These are phyloP conservation scores for Blastobasis lacticolella DNA, from an alignment of 2,888 invertebrate genomes.

Conservation along the genomic window DNA sequence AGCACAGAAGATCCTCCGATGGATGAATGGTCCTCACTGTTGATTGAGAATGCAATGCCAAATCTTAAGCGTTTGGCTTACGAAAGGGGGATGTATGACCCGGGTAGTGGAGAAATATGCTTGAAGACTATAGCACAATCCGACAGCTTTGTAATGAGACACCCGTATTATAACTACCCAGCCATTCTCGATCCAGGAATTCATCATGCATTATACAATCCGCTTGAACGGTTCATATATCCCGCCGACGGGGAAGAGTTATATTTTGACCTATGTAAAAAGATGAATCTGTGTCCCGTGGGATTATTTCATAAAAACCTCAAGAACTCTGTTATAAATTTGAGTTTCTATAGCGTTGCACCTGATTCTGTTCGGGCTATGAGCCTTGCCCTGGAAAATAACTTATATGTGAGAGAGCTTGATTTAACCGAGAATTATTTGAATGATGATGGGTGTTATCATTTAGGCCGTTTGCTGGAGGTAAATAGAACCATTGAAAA, in stretches of 20 bases:
- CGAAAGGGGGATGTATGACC: conserved; percentile 27
- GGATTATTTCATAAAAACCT: conserved; percentile 34
- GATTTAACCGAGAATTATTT: conserved; percentile 29
- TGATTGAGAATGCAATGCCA: conserved; percentile 8
- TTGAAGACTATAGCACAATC: conserved; percentile 34
- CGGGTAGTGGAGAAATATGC: conserved; percentile 41
- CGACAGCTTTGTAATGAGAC: conserved; percentile 29
- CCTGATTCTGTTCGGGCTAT: conserved; percentile 45
- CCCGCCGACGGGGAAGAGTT: conserved; percentile 48
- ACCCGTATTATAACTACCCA: conserved; percentile 29
- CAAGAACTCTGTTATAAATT: conserved; percentile 33
- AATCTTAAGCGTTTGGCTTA: conserved; percentile 23
- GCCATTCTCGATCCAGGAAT: conserved; percentile 27
- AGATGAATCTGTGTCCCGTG: conserved; percentile 43
- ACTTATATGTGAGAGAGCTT: conserved; percentile 26
- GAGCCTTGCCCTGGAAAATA: conserved; percentile 38
- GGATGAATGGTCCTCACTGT: conserved; percentile 28
- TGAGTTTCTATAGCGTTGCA: conserved; percentile 48
- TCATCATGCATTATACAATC: conserved; percentile 30
- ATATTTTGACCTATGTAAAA: conserved; percentile 42
- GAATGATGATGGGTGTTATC: conserved; percentile 25
- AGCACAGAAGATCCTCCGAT: conserved; percentile 6
- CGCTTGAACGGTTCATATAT: conserved; percentile 27
- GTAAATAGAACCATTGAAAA: conserved; percentile 21
- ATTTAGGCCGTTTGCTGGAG: conserved; percentile 25